Conservation (phyloP, 2,113 vertebrate genomes). For the Chlorocebus sabaeus region DNA sequence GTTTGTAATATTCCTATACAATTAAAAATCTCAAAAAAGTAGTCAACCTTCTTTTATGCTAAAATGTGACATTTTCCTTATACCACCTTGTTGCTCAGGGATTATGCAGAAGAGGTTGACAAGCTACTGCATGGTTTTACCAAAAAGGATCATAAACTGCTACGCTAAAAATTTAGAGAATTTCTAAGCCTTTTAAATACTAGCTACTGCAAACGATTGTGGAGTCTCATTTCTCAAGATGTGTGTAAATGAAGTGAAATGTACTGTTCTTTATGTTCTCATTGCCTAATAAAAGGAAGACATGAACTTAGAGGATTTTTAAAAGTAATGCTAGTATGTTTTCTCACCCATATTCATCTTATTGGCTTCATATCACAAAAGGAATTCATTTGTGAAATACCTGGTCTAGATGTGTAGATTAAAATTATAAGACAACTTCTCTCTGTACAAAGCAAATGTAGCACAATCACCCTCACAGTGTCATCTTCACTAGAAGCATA, state of each 20-base stretch:
- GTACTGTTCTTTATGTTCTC: background rate
- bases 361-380: background rate
- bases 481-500: background rate
- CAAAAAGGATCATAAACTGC: background rate
- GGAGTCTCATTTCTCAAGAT: background rate
- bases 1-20: background rate
- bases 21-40: background rate
- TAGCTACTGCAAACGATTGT: background rate
- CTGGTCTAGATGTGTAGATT: background rate
- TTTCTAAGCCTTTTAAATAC: background rate
- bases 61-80: background rate
- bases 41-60: background rate
- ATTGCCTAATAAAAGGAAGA: background rate
- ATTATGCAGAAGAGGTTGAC: background rate
- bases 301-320: background rate
- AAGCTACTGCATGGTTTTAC: background rate
- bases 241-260: constrained; percentile 13
- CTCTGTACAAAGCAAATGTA: background rate
- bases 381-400: background rate
- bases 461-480: too few relatives aligned
- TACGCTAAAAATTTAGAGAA: background rate
- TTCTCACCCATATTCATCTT: background rate
- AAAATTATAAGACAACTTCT: background rate
- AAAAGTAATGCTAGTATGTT: background rate
- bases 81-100: background rate